Conservation (phyloP, 2,888 invertebrate genomes). For the Dioctria rufipes region DNA sequence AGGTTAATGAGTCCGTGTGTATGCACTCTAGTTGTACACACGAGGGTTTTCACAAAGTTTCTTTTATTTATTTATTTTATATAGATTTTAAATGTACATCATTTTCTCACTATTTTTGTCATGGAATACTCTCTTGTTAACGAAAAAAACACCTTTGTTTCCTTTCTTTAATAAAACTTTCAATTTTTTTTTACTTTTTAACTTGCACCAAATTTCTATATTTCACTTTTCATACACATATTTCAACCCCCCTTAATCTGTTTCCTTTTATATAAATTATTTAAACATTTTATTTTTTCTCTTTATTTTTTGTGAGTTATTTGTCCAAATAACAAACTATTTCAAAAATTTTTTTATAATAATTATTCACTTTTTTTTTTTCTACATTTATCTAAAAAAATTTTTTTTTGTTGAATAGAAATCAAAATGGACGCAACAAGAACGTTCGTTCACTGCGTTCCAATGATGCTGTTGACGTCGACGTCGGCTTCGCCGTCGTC, state of each 20-base stretch:
- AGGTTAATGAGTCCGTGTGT: not conserved
- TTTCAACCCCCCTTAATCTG: too few species aligned
- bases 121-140: not conserved
- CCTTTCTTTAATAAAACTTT: not conserved
- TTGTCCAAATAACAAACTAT: too few species aligned
- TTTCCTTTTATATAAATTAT: too few species aligned
- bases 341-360: too few species aligned
- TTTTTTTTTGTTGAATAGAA: too few species aligned
- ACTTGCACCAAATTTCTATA: not conserved
- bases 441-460: conserved; percentile 29
- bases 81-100: not conserved
- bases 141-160: not conserved
- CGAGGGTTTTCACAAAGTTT: not conserved
- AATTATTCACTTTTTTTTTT: too few species aligned
- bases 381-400: too few species aligned
- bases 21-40: conserved; percentile 21
- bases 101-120: conserved; percentile 1
- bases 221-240: not conserved
- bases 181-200: not conserved
- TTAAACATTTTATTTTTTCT: not conserved
- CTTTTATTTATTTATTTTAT: not conserved
- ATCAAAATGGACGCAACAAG: conserved; percentile 39
- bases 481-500: conserved; percentile 10
- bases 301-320: not conserved
- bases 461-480: conserved; percentile 46